Percentiles rank a stretch among this genome's conserved stretches.
Conservation (phyloP, 92 coral and sea anemone genomes). For the Actinernus sp. region DNA sequence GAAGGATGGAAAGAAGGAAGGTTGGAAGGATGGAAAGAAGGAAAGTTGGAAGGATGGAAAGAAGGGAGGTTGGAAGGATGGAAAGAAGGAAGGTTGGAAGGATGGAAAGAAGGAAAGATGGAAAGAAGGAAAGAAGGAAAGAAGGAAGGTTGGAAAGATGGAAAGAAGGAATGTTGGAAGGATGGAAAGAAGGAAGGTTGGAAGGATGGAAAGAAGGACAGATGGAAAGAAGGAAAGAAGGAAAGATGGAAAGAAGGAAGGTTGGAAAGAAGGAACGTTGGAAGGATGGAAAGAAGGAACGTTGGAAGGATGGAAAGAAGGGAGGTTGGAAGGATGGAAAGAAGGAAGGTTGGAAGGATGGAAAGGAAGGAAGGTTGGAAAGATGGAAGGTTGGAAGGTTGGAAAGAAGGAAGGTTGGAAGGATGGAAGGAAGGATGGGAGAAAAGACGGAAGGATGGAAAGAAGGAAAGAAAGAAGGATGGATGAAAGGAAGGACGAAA, state of each 20-base stretch:
- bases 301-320: no score
- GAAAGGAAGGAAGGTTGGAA: constrained; percentile 3
- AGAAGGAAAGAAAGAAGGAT: constrained; percentile 2
- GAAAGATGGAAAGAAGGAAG: no score
- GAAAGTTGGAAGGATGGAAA: neutral
- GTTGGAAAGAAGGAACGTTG: no score
- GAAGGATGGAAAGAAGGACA: no score
- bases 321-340: no score
- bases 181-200: no score
- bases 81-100: neutral
- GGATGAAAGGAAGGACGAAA: neutral
- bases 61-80: neutral
- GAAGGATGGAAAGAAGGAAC: no score
- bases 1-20: no score
- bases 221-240: no score
- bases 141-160: no score
- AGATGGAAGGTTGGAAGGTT: constrained; percentile 10
- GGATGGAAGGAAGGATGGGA: neutral
- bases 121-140: no score
- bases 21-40: constrained; percentile 1
- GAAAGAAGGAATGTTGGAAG: no score
- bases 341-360: neutral
- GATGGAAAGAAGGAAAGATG: neutral
- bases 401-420: neutral
- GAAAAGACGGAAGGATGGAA: neutral